These are phyloP conservation scores for Scelioninae gen. 1 DNA, from an alignment of 2,888 invertebrate species.

Conservation along the genomic window DNA sequence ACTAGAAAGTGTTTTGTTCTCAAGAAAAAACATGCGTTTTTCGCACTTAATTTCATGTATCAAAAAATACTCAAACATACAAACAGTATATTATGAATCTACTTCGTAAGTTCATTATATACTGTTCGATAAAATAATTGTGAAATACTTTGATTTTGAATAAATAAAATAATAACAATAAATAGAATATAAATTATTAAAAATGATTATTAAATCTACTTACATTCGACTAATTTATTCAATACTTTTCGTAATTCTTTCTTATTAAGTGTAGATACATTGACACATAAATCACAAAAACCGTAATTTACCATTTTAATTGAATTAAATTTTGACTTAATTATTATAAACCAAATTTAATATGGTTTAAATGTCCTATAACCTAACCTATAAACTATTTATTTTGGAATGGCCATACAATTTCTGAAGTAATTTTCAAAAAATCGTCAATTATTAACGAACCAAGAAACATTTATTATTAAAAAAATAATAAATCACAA, in stretches of 20 bases:
- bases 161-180: neutral
- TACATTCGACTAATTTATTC: slow-evolving; percentile 75
- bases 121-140: slow-evolving; percentile 18
- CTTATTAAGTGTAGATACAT: slow-evolving; percentile 69
- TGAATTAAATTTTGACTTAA: neutral
- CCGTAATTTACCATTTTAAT: slow-evolving; percentile 69
- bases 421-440: too few relatives aligned
- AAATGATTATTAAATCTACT: slow-evolving; percentile 33
- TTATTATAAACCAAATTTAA: neutral
- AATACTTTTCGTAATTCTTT: slow-evolving; percentile 72
- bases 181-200: neutral
- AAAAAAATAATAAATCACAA: too few relatives aligned
- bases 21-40: too few relatives aligned
- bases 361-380: neutral
- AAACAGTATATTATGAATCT: too few relatives aligned
- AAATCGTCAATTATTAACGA: too few relatives aligned
- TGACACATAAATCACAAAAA: slow-evolving; percentile 81
- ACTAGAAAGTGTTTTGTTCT: too few relatives aligned
- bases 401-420: too few relatives aligned
- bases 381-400: too few relatives aligned
- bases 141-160: slow-evolving; percentile 4
- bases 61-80: too few relatives aligned
- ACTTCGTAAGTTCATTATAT: too few relatives aligned
- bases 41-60: too few relatives aligned
- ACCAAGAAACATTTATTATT: too few relatives aligned